Conservation (phyloP, 2,113 vertebrate species). For the Pomatostomus ruficeps region DNA sequence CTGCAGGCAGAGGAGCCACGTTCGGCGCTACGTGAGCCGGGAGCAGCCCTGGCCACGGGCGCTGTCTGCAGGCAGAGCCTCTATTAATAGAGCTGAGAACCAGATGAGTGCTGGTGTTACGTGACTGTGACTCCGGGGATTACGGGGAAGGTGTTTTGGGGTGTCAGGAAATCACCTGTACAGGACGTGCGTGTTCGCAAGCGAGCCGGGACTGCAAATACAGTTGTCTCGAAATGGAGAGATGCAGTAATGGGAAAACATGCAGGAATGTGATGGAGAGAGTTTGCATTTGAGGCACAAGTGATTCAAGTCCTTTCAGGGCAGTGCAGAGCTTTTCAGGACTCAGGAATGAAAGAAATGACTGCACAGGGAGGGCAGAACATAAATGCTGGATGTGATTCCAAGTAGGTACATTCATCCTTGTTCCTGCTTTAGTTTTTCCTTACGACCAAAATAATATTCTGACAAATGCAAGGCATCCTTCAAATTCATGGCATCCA, state of each 20-base stretch:
- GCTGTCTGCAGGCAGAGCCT: neutral
- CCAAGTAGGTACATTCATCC: neutral
- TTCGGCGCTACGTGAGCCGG: accelerated
- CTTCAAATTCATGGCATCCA: neutral
- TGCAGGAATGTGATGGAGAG: neutral
- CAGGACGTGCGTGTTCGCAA: accelerated
- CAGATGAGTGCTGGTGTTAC: neutral
- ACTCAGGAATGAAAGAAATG: neutral
- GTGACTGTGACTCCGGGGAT: neutral
- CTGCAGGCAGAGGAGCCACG: neutral
- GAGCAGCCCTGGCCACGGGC: neutral
- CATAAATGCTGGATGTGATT: neutral
- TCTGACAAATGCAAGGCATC: neutral
- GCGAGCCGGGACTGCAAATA: neutral
- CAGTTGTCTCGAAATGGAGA: accelerated
- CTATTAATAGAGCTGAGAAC: neutral
- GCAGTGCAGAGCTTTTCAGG: neutral
- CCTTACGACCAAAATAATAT: neutral
- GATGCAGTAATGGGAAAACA: neutral
- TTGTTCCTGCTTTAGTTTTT: neutral
- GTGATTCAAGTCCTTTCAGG: neutral
- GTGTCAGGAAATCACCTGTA: neutral
- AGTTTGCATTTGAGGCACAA: neutral
- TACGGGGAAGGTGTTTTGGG: neutral
- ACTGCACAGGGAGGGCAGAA: neutral